A percentile compares a stretch with the other conserved stretches of the same genome.
phyloP scores from a whole-genome alignment of 2,113 vertebrate species.

The Cichladusa arquata region DNA sequence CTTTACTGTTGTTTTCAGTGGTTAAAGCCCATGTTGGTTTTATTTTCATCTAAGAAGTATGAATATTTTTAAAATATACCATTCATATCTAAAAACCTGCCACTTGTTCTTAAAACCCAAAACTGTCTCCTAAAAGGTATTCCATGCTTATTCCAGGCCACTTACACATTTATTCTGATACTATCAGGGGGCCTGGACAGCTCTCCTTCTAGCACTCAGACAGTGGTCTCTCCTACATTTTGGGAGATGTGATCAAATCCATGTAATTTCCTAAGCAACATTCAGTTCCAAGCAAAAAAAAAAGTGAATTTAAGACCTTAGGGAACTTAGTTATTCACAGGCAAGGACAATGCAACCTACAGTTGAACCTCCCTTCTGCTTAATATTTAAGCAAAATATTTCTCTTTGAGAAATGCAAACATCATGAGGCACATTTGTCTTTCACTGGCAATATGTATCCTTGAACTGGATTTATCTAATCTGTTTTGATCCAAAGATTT shows the following conservation, averaged over 20 bases:
- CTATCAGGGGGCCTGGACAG: background rate
- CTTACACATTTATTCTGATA: background rate
- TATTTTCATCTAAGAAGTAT: background rate
- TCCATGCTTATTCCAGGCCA: background rate
- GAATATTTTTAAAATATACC: background rate
- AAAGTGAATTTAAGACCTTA: background rate
- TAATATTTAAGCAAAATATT: background rate
- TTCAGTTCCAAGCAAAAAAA: background rate
- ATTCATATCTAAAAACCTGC: background rate
- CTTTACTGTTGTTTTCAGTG: background rate
- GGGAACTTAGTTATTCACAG: background rate
- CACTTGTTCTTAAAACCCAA: background rate
- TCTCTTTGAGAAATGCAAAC: background rate
- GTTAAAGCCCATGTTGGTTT: background rate
- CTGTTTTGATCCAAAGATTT: background rate
- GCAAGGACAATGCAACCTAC: background rate
- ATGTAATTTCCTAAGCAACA: background rate
- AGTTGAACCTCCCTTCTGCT: background rate
- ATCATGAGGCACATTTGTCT: background rate
- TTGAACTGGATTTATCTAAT: background rate
- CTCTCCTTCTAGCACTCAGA: background rate
- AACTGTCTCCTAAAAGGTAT: background rate
- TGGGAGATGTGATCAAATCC: background rate
- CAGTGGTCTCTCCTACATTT: accelerated
- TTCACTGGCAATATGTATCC: background rate